Base-by-base conservation (phyloP, 1,140 invertebrate genomes). In the Drosophila guanche region DNA sequence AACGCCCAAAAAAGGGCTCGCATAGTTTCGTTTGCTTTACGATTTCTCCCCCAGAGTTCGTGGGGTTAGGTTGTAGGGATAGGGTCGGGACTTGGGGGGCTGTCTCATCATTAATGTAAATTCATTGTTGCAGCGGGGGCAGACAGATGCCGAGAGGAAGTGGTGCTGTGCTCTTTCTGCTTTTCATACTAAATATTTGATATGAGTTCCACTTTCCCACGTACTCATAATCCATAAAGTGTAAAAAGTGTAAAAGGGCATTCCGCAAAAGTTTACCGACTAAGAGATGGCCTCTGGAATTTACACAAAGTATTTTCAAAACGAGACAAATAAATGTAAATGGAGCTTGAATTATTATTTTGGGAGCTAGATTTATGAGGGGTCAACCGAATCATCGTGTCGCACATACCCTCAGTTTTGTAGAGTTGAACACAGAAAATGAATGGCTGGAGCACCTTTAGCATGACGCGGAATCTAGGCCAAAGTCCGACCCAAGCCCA, bases 21-120 rank as follows among this genome's bases (percentile, higher is more conserved):
- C 79, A 70, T 83, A 76, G 79, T 84, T 85, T 72, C 76, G 63
- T 84, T 85, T 84, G 79, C 78, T 85, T 85, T 79, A 79, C 66
- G 79, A 74, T 79, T 69, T 20, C 59, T 20, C 59, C 57, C 55
- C 76, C 63, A 76, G 62, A 85, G 55, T 85, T 84, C 78, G 61
- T 46, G 67, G 70, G 65, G 52, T 58, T 52, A 52, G 25, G n/a
- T 7, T 6, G 45, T 23, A 46, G 55, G 61, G 41, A 25, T 55
- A 48, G 67, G 40, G 48, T 42, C 8, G 43, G 54, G 20, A 47
- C 48, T 55, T 53, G 53, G 43, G 29, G 33, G 1, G 61, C 53
- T 47, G 63, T 62, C 76, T 86, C 83, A 88, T 86, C 83, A 86
- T 86, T 86, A 86, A 86, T 86, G 83, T 80, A 86, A 86, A 88